Conservation (phyloP, 2,113 vertebrate species). For the Pandion haliaetus region DNA sequence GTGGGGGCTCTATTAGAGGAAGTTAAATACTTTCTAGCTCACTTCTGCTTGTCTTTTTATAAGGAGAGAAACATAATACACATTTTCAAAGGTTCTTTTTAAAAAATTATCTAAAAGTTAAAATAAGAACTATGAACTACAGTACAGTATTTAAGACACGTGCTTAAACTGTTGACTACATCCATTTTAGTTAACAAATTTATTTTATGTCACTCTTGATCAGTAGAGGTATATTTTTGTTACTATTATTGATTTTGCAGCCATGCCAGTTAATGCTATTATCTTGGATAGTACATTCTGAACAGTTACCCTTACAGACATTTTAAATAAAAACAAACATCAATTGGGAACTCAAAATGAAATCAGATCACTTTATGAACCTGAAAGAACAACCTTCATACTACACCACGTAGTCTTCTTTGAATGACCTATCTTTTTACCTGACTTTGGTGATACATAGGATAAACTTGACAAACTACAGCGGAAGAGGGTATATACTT, state of each 20-base stretch:
- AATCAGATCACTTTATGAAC: conserved; percentile 66
- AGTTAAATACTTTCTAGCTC: background rate
- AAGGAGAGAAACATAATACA: background rate
- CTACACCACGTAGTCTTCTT: background rate
- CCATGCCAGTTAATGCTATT: conserved; percentile 72
- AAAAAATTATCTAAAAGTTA: conserved; percentile 5
- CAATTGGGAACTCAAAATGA: conserved; percentile 66
- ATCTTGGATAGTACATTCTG: conserved; percentile 60
- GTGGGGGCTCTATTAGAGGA: background rate
- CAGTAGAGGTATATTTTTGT: conserved; percentile 67
- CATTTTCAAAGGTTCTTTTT: conserved; percentile 16
- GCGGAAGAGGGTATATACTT: background rate
- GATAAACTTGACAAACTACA: background rate
- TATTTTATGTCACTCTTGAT: conserved; percentile 72
- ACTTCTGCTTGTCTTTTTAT: background rate
- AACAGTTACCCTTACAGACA: conserved; percentile 65
- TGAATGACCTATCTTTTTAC: conserved; percentile 31
- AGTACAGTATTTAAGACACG: conserved; percentile 29
- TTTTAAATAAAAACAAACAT: conserved; percentile 78
- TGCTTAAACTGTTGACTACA: conserved; percentile 47
- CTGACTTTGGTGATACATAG: background rate
- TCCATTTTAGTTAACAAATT: conserved; percentile 70
- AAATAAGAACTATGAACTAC: conserved; percentile 27
- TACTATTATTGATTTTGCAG: conserved; percentile 72
- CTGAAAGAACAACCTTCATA: conserved; percentile 29